Evolutionary conservation across 2,113 vertebrate genomes (phyloP).

Genomic region (Xenus cinereus): DNA sequence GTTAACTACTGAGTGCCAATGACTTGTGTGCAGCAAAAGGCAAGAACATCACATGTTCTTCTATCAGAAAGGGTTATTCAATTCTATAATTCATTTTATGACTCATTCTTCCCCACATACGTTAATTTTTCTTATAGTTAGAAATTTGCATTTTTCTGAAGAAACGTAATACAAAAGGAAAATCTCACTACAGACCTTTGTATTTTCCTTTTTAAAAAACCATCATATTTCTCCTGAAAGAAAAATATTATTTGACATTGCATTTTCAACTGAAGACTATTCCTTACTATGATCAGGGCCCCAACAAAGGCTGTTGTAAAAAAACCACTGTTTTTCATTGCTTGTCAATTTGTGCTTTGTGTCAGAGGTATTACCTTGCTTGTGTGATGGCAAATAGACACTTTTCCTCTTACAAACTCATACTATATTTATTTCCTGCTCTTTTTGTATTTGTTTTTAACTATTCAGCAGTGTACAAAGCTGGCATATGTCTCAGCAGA

Average conservation of each 20-base stretch:
- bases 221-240: neutral
- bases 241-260: neutral
- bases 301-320: neutral
- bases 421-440: neutral
- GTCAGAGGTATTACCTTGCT: neutral
- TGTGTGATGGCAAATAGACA: neutral
- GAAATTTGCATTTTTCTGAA: neutral
- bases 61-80: neutral
- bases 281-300: neutral
- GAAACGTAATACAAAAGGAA: neutral
- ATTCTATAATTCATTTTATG: neutral
- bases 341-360: neutral
- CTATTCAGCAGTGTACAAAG: conserved; percentile 20
- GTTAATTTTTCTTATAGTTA: neutral
- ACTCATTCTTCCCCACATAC: neutral
- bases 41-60: neutral
- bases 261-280: neutral
- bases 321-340: neutral
- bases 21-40: neutral
- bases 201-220: neutral
- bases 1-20: neutral
- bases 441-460: conserved; percentile 31
- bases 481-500: conserved; percentile 61
- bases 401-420: neutral
- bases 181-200: neutral